Evolutionary conservation across 2,888 invertebrate genomes (phyloP).

Genomic region (Bibio marci): DNA sequence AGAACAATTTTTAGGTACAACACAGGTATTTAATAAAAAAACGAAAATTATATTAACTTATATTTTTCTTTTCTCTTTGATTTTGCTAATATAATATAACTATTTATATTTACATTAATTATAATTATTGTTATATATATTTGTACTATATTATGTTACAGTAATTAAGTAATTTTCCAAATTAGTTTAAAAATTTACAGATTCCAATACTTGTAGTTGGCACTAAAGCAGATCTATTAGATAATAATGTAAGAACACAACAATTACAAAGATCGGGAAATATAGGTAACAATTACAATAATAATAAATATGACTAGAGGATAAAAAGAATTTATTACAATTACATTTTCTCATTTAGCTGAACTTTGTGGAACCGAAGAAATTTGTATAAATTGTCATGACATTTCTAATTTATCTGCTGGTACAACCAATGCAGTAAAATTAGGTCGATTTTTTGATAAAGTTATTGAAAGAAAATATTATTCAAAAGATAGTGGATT

Average conservation of each 20-base stretch:
- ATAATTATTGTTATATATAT: too few species aligned
- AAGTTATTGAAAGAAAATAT: conserved; percentile 35
- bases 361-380: conserved; percentile 89
- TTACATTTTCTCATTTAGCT: conserved; percentile 34
- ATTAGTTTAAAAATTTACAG: conserved; percentile 30
- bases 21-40: conserved; percentile 36
- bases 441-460: conserved; percentile 85
- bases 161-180: too few species aligned
- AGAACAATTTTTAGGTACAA: conserved; percentile 69
- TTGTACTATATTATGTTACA: too few species aligned
- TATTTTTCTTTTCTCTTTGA: too few species aligned
- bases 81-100: too few species aligned
- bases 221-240: conserved; percentile 76
- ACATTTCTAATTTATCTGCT: conserved; percentile 70
- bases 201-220: conserved; percentile 90
- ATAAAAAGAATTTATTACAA: background rate
- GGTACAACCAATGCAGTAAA: conserved; percentile 91
- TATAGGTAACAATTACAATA: conserved; percentile 22
- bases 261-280: conserved; percentile 33
- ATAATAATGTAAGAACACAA: conserved; percentile 47
- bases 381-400: conserved; percentile 64
- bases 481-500: conserved; percentile 15
- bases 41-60: background rate
- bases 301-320: background rate
- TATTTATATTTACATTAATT: too few species aligned